Evolutionary conservation across 2,888 invertebrate species (phyloP).

Genomic region (Sphaeridia pumilis): DNA sequence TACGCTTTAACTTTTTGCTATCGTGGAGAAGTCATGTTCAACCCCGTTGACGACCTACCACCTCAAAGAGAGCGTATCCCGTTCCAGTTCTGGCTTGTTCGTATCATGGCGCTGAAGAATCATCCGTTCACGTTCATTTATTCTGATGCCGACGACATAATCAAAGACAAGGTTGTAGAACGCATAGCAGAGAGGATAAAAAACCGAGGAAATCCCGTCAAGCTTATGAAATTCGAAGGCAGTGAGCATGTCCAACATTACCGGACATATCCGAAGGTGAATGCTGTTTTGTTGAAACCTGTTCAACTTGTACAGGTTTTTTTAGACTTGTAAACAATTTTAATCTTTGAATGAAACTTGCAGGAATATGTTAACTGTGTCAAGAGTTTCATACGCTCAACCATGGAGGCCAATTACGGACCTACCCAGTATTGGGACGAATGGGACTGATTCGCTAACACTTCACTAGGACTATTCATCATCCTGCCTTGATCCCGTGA

Average conservation of each 20-base stretch:
- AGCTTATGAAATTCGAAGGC: slow-evolving; percentile 47
- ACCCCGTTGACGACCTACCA: neutral
- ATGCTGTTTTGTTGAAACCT: neutral
- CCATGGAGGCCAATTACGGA: slow-evolving; percentile 15
- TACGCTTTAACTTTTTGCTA: slow-evolving; percentile 22
- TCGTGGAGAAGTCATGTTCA: slow-evolving; percentile 17
- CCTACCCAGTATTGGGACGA: slow-evolving; percentile 14
- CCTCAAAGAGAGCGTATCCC: slow-evolving; percentile 14
- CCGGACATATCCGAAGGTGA: slow-evolving; percentile 49
- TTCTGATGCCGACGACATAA: slow-evolving; percentile 56
- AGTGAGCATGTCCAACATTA: slow-evolving; percentile 66
- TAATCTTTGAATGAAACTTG: neutral
- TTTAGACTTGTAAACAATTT: neutral
- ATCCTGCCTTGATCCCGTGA: too few species aligned
- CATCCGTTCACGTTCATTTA: slow-evolving; percentile 48
- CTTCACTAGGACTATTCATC: too few species aligned
- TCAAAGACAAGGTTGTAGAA: slow-evolving; percentile 44
- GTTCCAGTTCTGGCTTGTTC: slow-evolving; percentile 29
- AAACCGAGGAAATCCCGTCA: slow-evolving; percentile 24
- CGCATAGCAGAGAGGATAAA: slow-evolving; percentile 21
- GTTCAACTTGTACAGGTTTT: neutral
- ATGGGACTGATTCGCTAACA: neutral
- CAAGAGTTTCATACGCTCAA: slow-evolving; percentile 16
- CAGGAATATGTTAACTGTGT: slow-evolving; percentile 24
- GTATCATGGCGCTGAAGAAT: slow-evolving; percentile 22